Conservation (phyloP, 2,797 vertebrate genomes). For the Xenopus petersii region DNA sequence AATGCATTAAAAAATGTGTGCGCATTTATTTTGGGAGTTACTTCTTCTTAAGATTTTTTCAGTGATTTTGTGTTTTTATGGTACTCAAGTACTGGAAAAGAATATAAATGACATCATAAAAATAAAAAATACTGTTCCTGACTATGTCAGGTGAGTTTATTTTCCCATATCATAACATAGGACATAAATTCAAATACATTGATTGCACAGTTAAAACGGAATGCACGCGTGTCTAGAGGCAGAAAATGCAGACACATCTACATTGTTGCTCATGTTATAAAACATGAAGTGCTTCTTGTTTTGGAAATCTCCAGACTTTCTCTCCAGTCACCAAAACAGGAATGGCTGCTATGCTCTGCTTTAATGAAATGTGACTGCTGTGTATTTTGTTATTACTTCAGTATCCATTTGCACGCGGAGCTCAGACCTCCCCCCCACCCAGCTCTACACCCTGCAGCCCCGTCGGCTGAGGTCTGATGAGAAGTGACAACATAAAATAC, state of each 20-base stretch:
- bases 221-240: neutral
- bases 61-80: too few relatives aligned
- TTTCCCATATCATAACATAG: too few relatives aligned
- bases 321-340: slow-evolving; percentile 22
- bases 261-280: neutral
- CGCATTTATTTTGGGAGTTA: too few relatives aligned
- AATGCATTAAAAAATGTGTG: too few relatives aligned
- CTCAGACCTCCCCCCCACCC: slow-evolving; percentile 26
- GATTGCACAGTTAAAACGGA: too few relatives aligned
- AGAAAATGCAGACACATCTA: neutral
- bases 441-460: slow-evolving; percentile 45
- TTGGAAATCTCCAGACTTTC: slow-evolving; percentile 17
- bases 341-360: slow-evolving; percentile 21
- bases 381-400: slow-evolving; percentile 65
- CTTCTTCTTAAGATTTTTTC: too few relatives aligned
- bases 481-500: slow-evolving; percentile 75
- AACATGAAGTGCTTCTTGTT: slow-evolving; percentile 15
- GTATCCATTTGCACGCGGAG: slow-evolving; percentile 65
- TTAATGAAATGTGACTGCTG: slow-evolving; percentile 72
- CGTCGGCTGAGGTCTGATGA: slow-evolving; percentile 66
- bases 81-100: too few relatives aligned
- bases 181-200: too few relatives aligned
- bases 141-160: too few relatives aligned
- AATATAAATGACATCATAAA: too few relatives aligned
- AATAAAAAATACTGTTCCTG: too few relatives aligned